Evolutionary conservation across 2,888 invertebrate species (phyloP), one percentile per base, ranked within the genome.

Genomic region (Horisme vitalbata): DNA sequence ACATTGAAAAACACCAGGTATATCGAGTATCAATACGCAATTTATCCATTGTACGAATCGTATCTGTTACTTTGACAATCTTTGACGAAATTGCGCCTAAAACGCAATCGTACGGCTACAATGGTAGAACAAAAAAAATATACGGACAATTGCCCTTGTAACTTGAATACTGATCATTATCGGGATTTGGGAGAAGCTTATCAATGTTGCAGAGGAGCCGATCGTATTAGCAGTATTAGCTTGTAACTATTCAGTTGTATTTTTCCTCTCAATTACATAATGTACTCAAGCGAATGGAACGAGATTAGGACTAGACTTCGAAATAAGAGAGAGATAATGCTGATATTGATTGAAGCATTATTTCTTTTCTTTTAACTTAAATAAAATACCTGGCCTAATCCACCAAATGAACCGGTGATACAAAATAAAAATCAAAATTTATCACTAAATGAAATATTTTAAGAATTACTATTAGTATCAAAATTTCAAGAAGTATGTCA

Each of bases 111-210:
- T 75, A 89, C 85, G 73, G 79, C 79, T 59, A n/a, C 62, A 62
- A 75, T 77, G 78, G 75, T 74, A 59, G 61, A 63, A 56, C 51
- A 57, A 75, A 67, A 79, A 85, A 81, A 73, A 75, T 77, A 65
- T 65, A 61, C 73, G 75, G 71, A 87, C 86, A 83, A 88, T 88
- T 83, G 79, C 65, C 65, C 71, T 59, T 74, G 87, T 76, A 82
- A 83, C 79, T 66, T 77, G 83, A 87, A 86, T 83, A 81, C 81
- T 63, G 89, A 89, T 89, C 75, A 81, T 86, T 88, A 88, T 89
- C 88, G 57, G 66, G 71, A 66, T 70, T 78, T 75, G 60, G 30
- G 69, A 71, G 70, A 68, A 66, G 81, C 81, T 85, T 88, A 87
- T 87, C 88, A 83, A 38, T 71, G 66, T 77, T 71, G 63, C 68